Percentiles rank a stretch among this genome's conserved stretches.
phyloP scores from a whole-genome alignment of 2,888 invertebrate genomes.

The Alviniconcha strummeri region DNA sequence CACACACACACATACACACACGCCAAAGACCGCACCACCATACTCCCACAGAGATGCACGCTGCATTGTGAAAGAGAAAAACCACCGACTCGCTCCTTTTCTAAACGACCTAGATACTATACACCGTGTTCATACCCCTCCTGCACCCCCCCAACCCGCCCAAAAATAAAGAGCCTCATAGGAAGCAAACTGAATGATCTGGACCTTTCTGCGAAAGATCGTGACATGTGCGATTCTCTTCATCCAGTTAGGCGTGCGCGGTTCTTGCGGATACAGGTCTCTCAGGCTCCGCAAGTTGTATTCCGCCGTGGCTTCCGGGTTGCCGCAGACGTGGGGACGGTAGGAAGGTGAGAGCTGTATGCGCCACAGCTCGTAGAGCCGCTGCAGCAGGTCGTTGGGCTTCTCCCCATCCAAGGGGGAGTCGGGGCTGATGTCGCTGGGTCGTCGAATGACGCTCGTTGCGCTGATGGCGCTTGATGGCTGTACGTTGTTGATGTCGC shows the following conservation, averaged over 20 bases:
- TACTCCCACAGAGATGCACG: too few relatives aligned
- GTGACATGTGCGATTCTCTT: too few relatives aligned
- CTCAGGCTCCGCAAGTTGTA: slow-evolving; percentile 5
- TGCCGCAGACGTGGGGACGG: neutral
- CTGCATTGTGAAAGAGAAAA: too few relatives aligned
- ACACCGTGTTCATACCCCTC: too few relatives aligned
- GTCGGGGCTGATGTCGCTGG: neutral
- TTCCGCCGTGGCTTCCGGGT: slow-evolving; percentile 14
- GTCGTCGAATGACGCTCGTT: neutral
- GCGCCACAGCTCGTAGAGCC: slow-evolving; percentile 8
- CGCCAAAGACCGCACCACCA: too few relatives aligned
- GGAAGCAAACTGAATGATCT: too few relatives aligned
- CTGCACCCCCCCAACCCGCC: neutral
- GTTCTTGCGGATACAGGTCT: slow-evolving; percentile 8
- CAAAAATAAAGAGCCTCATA: neutral
- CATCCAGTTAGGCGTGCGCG: too few relatives aligned
- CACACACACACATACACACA: too few relatives aligned
- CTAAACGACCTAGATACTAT: too few relatives aligned
- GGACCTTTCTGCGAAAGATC: too few relatives aligned
- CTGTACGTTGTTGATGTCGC: neutral
- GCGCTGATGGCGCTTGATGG: neutral
- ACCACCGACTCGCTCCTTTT: too few relatives aligned
- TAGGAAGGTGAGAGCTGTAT: neutral
- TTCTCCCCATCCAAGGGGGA: neutral
- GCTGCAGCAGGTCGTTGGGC: slow-evolving; percentile 19